These are phyloP conservation scores for Drymonia ruficornis DNA, from an alignment of 2,888 invertebrate species.

Conservation along the genomic window DNA sequence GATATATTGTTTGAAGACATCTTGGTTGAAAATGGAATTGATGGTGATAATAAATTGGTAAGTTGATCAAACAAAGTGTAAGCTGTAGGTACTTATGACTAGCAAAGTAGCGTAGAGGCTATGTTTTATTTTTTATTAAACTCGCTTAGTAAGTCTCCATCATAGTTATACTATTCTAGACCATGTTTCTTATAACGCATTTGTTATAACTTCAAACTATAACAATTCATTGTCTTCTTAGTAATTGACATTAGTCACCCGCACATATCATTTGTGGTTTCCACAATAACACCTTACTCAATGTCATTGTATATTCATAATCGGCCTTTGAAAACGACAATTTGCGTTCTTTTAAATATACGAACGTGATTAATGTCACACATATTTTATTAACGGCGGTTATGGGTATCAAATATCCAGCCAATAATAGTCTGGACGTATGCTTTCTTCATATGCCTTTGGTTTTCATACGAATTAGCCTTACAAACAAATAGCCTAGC, in stretches of 20 bases:
- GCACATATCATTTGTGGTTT: constrained; percentile 26
- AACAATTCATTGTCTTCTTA: constrained; percentile 22
- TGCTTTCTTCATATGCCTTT: too few relatives aligned
- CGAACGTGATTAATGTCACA: neutral
- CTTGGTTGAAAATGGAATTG: constrained; percentile 73
- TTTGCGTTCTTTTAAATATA: constrained; percentile 18
- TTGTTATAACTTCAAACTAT: constrained; percentile 20
- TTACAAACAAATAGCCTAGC: too few relatives aligned
- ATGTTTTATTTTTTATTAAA: neutral
- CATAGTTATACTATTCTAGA: constrained; percentile 8
- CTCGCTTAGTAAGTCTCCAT: neutral
- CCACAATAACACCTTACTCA: constrained; percentile 27
- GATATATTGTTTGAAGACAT: constrained; percentile 78
- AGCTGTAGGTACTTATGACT: neutral
- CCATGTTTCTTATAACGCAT: constrained; percentile 18
- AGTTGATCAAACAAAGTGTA: constrained; percentile 41
- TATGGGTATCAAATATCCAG: too few relatives aligned
- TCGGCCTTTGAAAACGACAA: constrained; percentile 10
- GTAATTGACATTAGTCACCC: constrained; percentile 21
- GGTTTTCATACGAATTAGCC: too few relatives aligned
- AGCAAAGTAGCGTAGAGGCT: neutral
- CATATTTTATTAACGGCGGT: neutral
- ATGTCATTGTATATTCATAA: constrained; percentile 25
- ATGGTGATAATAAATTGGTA: constrained; percentile 61
- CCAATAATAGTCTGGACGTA: too few relatives aligned